These are phyloP conservation scores for Daboia siamensis DNA, from an alignment of 2,113 vertebrate species.

Conservation along the genomic window DNA sequence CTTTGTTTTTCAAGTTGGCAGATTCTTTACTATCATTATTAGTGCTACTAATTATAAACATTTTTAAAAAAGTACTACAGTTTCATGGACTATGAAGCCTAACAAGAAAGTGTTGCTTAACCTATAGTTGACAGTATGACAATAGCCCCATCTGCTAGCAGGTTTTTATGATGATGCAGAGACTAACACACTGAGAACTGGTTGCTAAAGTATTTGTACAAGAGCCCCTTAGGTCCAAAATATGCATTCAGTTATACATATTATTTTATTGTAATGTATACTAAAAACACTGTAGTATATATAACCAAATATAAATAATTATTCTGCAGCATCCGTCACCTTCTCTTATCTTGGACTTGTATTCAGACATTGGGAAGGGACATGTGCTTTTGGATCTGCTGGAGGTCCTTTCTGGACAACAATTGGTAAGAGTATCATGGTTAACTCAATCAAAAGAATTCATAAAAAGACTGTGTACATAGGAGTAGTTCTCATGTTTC, in stretches of 20 bases:
- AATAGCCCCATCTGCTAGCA: not conserved
- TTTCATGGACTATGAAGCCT: not conserved
- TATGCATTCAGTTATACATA: not conserved
- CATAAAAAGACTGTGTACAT: not conserved
- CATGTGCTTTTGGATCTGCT: slow-evolving; percentile 88
- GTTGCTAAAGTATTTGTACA: not conserved
- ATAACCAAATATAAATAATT: slow-evolving; percentile 29
- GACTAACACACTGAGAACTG: not conserved
- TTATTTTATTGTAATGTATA: not conserved
- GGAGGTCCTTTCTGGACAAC: slow-evolving; percentile 91
- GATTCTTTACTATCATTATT: not conserved
- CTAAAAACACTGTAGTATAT: not conserved
- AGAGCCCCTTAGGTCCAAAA: not conserved
- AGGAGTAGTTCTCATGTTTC: not conserved
- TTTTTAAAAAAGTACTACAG: not conserved
- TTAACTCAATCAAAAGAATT: not conserved
- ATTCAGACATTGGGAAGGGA: slow-evolving; percentile 84
- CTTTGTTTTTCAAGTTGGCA: not conserved
- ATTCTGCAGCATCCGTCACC: slow-evolving; percentile 78
- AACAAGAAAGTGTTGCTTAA: not conserved
- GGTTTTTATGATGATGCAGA: not conserved
- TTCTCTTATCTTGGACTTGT: slow-evolving; percentile 81
- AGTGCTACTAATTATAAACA: not conserved
- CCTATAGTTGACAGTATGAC: not conserved
- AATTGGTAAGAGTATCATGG: slow-evolving; percentile 76